phyloP scores from a whole-genome alignment of 2,888 invertebrate genomes.

The Chrysolina americana region DNA sequence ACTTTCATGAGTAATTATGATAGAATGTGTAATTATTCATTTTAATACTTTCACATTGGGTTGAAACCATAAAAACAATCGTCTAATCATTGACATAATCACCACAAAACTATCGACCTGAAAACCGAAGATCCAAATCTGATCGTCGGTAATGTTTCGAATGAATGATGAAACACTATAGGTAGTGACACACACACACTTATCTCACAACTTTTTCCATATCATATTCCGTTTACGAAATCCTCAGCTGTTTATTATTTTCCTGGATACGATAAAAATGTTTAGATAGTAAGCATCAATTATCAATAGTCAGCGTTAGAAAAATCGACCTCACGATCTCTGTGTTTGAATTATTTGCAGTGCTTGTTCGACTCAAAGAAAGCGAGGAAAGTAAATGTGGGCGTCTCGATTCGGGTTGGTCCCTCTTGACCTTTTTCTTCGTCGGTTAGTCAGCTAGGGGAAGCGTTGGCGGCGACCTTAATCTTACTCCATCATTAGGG shows the following conservation, averaged over 20 bases:
- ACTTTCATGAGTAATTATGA: no score
- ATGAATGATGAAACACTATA: no score
- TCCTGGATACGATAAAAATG: not conserved
- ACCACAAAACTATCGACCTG: no score
- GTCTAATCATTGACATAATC: no score
- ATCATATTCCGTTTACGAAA: not conserved
- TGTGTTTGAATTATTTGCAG: not conserved
- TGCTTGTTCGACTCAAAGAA: not conserved
- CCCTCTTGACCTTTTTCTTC: slow-evolving; percentile 12
- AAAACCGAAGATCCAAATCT: no score
- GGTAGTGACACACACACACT: no score
- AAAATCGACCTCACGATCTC: not conserved
- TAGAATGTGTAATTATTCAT: no score
- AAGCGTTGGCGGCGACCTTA: slow-evolving; percentile 13
- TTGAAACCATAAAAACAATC: no score
- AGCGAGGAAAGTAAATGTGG: slow-evolving; percentile 8
- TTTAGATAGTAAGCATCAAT: not conserved
- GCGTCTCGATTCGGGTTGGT: not conserved
- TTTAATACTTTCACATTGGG: no score
- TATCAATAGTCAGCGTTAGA: not conserved
- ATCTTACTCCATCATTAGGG: slow-evolving; percentile 16
- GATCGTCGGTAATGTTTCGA: no score
- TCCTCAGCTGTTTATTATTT: not conserved
- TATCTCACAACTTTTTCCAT: not conserved
- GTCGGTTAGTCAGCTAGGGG: not conserved